Conservation (phyloP, 92 coral and sea anemone genomes). For the Epizoanthus ramosus region DNA sequence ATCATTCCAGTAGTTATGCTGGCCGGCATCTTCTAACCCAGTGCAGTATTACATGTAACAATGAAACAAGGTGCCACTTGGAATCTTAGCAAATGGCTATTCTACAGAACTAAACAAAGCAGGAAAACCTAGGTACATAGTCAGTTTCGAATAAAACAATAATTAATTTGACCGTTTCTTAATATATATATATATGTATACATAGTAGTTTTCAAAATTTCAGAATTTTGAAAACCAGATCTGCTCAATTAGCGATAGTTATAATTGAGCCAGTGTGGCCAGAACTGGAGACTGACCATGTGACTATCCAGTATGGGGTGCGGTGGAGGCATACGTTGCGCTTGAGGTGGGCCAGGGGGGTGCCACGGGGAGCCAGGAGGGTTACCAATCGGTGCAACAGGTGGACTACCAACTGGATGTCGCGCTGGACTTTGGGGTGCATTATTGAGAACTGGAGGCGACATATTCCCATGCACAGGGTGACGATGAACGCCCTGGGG, state of each 20-base stretch:
- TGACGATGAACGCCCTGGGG: not conserved
- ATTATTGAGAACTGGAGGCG: not conserved
- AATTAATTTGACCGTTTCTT: no score
- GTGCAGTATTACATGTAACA: no score
- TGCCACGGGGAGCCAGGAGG: slow-evolving; percentile 40
- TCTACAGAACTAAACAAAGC: no score
- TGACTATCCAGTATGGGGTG: slow-evolving; percentile 57
- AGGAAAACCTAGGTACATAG: no score
- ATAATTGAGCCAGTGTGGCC: slow-evolving; percentile 33
- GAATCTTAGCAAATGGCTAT: no score
- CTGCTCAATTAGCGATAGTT: not conserved
- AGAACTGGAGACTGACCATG: slow-evolving; percentile 72
- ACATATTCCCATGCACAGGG: not conserved
- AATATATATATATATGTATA: no score
- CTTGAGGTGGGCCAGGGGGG: slow-evolving; percentile 2
- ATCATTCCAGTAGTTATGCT: no score
- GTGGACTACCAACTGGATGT: slow-evolving; percentile 1
- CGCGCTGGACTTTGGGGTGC: not conserved
- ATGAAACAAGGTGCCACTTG: no score
- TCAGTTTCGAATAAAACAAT: no score
- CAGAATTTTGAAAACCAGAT: not conserved
- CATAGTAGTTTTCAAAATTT: no score
- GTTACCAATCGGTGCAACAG: slow-evolving; percentile 13
- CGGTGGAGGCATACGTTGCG: slow-evolving; percentile 10
- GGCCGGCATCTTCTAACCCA: no score